Conservation (phyloP, 2,113 vertebrate species). For the Ginglymostoma cirratum region DNA sequence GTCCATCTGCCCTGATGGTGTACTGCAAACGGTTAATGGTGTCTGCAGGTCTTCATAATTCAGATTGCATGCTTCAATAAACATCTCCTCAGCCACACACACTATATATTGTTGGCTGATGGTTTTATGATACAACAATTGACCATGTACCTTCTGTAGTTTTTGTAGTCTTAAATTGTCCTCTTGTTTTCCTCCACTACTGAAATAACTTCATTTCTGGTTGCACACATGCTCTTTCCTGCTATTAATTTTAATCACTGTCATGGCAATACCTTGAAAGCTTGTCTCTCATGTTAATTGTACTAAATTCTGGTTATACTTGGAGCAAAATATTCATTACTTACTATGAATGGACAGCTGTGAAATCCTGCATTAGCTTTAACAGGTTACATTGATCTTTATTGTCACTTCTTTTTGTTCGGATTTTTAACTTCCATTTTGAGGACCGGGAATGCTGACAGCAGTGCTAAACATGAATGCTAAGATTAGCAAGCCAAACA, state of each 20-base stretch:
- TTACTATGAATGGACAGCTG: background rate
- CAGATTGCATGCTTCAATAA: background rate
- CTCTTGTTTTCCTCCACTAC: background rate
- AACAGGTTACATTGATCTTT: background rate
- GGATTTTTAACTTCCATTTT: background rate
- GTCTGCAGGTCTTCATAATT: background rate
- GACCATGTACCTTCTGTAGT: background rate
- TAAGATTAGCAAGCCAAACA: background rate
- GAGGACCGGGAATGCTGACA: background rate
- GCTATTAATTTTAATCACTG: background rate
- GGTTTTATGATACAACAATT: background rate
- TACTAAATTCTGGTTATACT: too few relatives aligned
- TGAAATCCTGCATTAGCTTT: background rate
- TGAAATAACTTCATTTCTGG: background rate
- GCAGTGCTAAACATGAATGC: background rate
- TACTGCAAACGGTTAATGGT: background rate
- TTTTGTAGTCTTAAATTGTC: background rate
- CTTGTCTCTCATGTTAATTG: too few relatives aligned
- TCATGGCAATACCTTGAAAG: background rate
- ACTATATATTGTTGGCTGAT: background rate
- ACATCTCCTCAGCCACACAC: background rate
- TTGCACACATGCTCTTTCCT: background rate
- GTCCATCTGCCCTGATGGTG: background rate
- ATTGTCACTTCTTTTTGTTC: background rate
- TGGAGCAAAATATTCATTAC: background rate